Evolutionary conservation across 2,113 vertebrate species (phyloP), one percentile per base, ranked within the genome.

Genomic region (Rynchops niger): DNA sequence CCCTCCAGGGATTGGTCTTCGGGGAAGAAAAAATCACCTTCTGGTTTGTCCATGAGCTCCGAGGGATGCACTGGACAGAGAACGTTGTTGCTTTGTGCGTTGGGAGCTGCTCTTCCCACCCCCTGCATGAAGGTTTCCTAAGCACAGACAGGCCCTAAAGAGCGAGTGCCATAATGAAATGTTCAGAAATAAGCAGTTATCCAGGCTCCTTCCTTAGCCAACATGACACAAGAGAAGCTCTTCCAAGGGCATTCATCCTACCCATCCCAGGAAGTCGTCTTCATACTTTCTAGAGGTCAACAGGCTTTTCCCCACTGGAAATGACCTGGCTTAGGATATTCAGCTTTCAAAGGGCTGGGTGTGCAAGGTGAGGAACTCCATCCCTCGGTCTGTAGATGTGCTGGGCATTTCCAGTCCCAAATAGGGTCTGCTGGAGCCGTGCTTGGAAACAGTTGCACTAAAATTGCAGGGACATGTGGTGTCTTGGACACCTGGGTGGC

Each of bases 221-320:
- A 43, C 1, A 0, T 1, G 45, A 32, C 4, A 9, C 0, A 0
- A 43, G 30, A 70, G 79, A 45, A 82, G 15, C 6, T 62, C 21
- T 79, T 79, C 40, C 23, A 7, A 25, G 56, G 9, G 11, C 4
- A 29, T 34, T 23, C 82, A 26, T 34, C 9, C 53, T 20, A 66
- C 15, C 16, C 15, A 6, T 23, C 22, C 36, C 70, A 82, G 65
- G 10, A 43, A 94, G 5, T 5, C 13, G 2, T 58, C 65, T 79
- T 81, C n/a, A 4, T 9, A 23, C 34, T 45, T 88, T 38, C 56
- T 43, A 45, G 32, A 77, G 20, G 32, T 45, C 56, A 45, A 6
- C 36, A 38, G 50, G 30, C 32, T 72, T 84, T 84, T 63, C 21
- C 36, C n/a, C 49, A 27, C 15, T 63, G 42, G 50, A 63, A 77